Conservation (phyloP, 2,113 vertebrate species). For the Naja naja region DNA sequence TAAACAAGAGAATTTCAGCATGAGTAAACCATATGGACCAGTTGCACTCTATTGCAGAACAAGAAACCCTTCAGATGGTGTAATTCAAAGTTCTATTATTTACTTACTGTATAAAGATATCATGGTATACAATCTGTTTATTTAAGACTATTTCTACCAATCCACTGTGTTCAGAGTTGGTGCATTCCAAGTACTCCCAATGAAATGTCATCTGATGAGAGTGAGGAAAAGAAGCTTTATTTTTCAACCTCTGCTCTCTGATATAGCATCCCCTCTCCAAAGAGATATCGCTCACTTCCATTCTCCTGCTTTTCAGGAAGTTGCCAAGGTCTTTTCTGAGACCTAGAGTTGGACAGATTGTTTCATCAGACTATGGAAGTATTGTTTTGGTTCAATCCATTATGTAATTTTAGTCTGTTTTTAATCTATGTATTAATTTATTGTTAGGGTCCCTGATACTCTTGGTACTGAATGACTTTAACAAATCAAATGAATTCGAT, state of each 20-base stretch:
- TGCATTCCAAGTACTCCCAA: not conserved
- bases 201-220: not conserved
- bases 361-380: not conserved
- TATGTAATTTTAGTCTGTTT: not conserved
- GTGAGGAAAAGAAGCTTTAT: not conserved
- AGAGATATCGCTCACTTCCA: not conserved
- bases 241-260: not conserved
- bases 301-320: not conserved
- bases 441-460: not conserved
- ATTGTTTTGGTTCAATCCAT: not conserved
- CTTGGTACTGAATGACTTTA: not conserved
- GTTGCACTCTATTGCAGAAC: not conserved
- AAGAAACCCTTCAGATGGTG: not conserved
- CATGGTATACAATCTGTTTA: not conserved
- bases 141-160: not conserved
- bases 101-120: not conserved
- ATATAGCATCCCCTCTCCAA: not conserved
- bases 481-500: not conserved
- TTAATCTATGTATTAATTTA: not conserved
- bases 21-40: not conserved
- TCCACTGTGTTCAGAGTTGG: not conserved
- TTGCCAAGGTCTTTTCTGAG: not conserved
- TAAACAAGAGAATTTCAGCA: not conserved
- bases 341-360: not conserved
- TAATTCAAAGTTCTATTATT: not conserved